Base-by-base conservation (phyloP, 2,888 invertebrate species). In the Myopa testacea region DNA sequence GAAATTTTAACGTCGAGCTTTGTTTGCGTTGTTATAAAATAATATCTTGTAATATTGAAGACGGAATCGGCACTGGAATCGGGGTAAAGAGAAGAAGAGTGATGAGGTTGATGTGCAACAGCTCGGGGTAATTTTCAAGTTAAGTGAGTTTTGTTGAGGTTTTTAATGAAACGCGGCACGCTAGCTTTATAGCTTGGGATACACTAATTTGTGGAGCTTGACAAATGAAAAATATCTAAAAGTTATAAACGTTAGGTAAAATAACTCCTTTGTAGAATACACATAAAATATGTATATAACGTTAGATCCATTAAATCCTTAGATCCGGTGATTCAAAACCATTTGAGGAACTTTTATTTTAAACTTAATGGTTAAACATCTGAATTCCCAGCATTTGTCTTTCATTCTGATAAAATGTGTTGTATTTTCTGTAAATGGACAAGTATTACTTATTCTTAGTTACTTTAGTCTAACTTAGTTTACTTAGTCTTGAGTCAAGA, bases 41-140 rank as follows among this genome's bases (percentile, higher is more conserved):
- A 80, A 80, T 80, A 78, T 77, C 72, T 78, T 81, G 78, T 75
- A 65, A 69, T 75, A 55, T 40, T 37, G 34, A 75, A 65, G 6
- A 45, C 45, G 45, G 45, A 45, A 45, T 45, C 45, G 45, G 10
- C 45, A 45, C 34, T 4, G 65, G 65, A 65, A 65, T 26, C 14
- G 38, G 65, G 65, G 12, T 4, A 14, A 34, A 6, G 58, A 45
- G 40, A 4, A 58, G n/a, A 52, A 14, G 65, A 34, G 68, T 12
- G 45, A 58, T 62, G 79, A 72, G 78, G 6, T 79, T 82, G 81
- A 82, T 82, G 82, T 84, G 86, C 85, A 88, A 86, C 87, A 88
- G 88, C 88, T 87, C 85, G 85, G 83, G 86, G 87, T 85, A 85
- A 84, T 86, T 87, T 84, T 85, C 83, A 84, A 84, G 82, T 86